Percentiles rank a stretch among this genome's conserved stretches.
phyloP scores from a whole-genome alignment of 2,113 vertebrate genomes.

The Chascanopsetta lugubris region DNA sequence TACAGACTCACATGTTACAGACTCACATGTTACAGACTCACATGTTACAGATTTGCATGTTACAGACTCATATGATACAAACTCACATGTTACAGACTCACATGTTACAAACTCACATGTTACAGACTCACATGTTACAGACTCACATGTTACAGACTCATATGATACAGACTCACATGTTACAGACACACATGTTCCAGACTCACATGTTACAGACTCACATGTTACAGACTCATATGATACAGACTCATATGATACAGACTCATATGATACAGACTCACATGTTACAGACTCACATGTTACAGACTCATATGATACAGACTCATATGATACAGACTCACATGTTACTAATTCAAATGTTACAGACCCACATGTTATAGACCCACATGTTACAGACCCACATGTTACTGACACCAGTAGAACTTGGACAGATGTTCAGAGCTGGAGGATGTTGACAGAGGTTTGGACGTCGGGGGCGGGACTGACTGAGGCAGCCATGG shows the following conservation, averaged over 20 bases:
- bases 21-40: not conserved
- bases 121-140: not conserved
- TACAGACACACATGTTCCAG: not conserved
- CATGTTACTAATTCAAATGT: not conserved
- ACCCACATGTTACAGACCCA: not conserved
- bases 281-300: not conserved
- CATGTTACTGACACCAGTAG: not conserved
- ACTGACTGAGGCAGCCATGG: not conserved
- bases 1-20: not conserved
- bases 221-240: not conserved
- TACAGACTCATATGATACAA: not conserved
- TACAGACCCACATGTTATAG: not conserved
- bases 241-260: not conserved
- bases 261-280: not conserved
- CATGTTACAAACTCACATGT: not conserved
- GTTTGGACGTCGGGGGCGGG: slow-evolving; percentile 4
- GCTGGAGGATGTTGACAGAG: slow-evolving; percentile 28
- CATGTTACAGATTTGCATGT: not conserved
- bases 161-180: not conserved
- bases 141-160: not conserved
- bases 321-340: not conserved
- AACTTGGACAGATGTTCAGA: slow-evolving; percentile 15
- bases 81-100: not conserved
- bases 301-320: not conserved
- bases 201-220: not conserved